Evolutionary conservation across 2,797 vertebrate genomes (phyloP).

Genomic region (Hippocampus kuda): DNA sequence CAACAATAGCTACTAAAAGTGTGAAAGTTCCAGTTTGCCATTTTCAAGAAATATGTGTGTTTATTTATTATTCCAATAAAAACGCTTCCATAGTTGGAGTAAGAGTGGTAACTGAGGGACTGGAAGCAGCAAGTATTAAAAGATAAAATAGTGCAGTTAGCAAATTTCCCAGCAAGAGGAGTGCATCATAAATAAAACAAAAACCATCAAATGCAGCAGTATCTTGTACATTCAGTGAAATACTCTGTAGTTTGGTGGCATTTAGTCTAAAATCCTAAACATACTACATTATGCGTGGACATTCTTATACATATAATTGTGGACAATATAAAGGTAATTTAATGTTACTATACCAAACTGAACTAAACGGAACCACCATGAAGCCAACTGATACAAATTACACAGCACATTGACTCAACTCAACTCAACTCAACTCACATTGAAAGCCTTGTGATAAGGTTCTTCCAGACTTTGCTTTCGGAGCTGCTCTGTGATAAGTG

Average conservation of each 20-base stretch:
- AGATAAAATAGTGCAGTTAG: not conserved
- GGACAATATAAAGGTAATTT: not conserved
- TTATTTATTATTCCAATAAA: not conserved
- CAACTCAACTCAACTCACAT: conserved; percentile 45
- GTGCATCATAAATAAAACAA: not conserved
- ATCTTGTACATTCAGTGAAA: not conserved
- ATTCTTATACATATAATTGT: not conserved
- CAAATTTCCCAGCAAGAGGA: not conserved
- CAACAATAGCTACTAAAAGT: too few species aligned
- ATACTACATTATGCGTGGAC: not conserved
- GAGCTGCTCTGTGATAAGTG: conserved; percentile 81
- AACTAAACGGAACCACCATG: not conserved
- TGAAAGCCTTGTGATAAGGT: conserved; percentile 72
- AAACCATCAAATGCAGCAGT: not conserved
- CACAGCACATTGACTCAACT: conserved; percentile 67
- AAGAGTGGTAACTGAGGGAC: not conserved
- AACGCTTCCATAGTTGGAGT: not conserved
- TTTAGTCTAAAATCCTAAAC: not conserved
- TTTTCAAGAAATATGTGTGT: too few species aligned
- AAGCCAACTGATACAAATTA: conserved; percentile 1
- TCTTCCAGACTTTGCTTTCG: conserved; percentile 81
- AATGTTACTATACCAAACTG: not conserved
- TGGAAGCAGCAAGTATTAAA: not conserved
- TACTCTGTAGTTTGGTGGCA: not conserved
- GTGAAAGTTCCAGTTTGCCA: too few species aligned